phyloP scores from a whole-genome alignment of 2,797 vertebrate species.

The Lacerta bilineata region DNA sequence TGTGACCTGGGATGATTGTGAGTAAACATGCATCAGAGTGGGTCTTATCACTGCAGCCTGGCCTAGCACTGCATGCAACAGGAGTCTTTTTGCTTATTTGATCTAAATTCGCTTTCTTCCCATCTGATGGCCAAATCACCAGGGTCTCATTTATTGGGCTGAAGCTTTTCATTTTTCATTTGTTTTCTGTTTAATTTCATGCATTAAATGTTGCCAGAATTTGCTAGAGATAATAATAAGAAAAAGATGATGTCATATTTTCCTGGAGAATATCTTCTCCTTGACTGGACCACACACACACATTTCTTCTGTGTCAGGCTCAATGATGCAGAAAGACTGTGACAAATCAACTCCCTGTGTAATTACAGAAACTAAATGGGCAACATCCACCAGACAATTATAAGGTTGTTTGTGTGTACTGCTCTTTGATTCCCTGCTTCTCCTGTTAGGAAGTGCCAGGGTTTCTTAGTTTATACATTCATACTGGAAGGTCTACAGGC shows the following conservation, averaged over 20 bases:
- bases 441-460: constrained; percentile 2
- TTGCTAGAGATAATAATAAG: constrained; percentile 60
- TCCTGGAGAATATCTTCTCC: constrained; percentile 54
- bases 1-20: background rate
- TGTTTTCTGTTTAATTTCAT: constrained; percentile 66
- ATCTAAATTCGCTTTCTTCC: background rate
- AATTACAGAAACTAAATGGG: constrained; percentile 66
- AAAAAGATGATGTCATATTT: constrained; percentile 45
- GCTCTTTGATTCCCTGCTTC: constrained; percentile 35
- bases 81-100: background rate
- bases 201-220: constrained; percentile 60
- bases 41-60: no score
- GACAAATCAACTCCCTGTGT: constrained; percentile 68
- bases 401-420: background rate
- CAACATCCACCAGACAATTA: constrained; percentile 61
- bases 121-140: constrained; percentile 21
- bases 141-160: constrained; percentile 45
- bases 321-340: constrained; percentile 59
- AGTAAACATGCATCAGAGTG: background rate
- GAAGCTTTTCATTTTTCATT: constrained; percentile 42
- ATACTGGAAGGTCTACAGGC: background rate
- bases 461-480: background rate
- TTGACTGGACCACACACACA: constrained; percentile 50
- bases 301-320: constrained; percentile 41
- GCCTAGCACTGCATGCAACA: background rate